Conservation (phyloP, 2,113 vertebrate genomes). For the Narcine bancroftii region DNA sequence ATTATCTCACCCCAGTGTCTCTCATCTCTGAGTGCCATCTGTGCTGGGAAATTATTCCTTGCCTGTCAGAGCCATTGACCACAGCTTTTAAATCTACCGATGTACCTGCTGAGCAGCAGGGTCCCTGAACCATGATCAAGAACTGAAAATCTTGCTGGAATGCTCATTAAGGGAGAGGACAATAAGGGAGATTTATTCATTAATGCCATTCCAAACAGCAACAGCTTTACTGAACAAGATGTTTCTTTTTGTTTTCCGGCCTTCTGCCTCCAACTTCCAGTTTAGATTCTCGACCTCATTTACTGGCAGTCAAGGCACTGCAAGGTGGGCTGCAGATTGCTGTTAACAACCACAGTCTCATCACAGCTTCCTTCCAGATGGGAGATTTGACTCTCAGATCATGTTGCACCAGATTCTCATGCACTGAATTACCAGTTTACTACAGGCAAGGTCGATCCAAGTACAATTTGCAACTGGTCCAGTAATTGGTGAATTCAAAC, state of each 20-base stretch:
- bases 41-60: background rate
- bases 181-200: constrained; percentile 39
- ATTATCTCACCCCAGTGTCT: background rate
- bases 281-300: constrained; percentile 48
- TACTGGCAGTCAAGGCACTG: constrained; percentile 38
- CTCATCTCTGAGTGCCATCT: constrained; percentile 32
- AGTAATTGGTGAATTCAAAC: background rate
- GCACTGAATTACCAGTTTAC: background rate
- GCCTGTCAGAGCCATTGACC: background rate
- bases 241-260: constrained; percentile 30
- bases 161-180: constrained; percentile 35
- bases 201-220: constrained; percentile 46
- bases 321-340: constrained; percentile 35
- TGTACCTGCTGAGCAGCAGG: background rate
- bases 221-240: constrained; percentile 42
- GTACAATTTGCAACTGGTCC: constrained; percentile 19
- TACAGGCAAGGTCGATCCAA: constrained; percentile 12
- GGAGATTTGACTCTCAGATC: background rate
- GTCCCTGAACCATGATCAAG: background rate
- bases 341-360: constrained; percentile 9
- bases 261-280: constrained; percentile 43
- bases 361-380: background rate
- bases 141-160: constrained; percentile 25
- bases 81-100: constrained; percentile 4
- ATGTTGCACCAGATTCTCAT: constrained; percentile 22